Percentiles rank a stretch among this genome's conserved stretches.
phyloP scores from a whole-genome alignment of 2,888 invertebrate species.

The Catonia carolina region DNA sequence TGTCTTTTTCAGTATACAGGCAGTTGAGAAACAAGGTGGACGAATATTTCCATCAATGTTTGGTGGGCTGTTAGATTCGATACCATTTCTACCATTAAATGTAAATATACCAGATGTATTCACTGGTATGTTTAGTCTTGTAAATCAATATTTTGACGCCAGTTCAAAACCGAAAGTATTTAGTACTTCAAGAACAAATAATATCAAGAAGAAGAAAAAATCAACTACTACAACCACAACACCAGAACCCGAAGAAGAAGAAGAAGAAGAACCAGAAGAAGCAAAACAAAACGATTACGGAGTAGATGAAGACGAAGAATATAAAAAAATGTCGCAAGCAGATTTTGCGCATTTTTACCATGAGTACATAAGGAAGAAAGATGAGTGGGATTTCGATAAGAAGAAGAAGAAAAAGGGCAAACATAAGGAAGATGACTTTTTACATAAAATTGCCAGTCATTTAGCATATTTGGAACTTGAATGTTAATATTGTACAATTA shows the following conservation, averaged over 20 bases:
- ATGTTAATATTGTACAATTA: no score
- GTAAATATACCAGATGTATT: not conserved
- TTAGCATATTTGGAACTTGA: not conserved
- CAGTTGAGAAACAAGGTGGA: not conserved
- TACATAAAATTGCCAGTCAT: conserved; percentile 2
- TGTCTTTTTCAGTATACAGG: not conserved
- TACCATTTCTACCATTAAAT: not conserved
- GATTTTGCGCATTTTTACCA: not conserved
- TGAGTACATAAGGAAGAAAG: not conserved
- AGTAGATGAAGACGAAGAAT: no score
- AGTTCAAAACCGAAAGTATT: no score
- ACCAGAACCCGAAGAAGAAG: no score
- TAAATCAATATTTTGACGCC: not conserved
- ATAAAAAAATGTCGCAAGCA: not conserved
- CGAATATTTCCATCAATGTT: not conserved
- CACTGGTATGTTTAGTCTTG: not conserved
- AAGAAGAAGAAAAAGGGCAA: conserved; percentile 3
- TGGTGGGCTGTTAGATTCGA: not conserved
- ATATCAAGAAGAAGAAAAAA: not conserved
- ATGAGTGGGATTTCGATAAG: not conserved
- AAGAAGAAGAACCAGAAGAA: not conserved
- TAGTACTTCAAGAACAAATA: not conserved
- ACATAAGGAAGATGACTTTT: not conserved
- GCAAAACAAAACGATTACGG: no score
- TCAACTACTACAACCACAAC: not conserved